Conservation (phyloP, 2,797 vertebrate genomes). For the Vultur gryphus region DNA sequence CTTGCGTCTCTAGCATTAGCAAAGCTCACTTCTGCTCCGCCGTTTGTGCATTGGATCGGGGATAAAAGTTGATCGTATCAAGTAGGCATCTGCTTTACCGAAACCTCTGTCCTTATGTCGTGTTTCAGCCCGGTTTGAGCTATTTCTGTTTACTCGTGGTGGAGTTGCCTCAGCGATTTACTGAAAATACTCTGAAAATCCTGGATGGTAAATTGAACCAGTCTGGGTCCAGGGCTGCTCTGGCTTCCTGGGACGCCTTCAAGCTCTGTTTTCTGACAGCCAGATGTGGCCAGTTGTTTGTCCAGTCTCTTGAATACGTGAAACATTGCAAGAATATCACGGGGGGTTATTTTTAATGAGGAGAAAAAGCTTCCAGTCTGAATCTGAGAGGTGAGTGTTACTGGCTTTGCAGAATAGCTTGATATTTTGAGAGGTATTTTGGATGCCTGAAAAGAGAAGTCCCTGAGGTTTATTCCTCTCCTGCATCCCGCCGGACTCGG, state of each 20-base stretch:
- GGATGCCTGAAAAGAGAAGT: neutral
- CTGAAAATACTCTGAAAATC: neutral
- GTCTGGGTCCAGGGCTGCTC: neutral
- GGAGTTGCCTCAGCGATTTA: neutral
- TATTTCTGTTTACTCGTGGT: accelerated
- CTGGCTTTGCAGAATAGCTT: neutral
- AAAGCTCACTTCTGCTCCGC: neutral
- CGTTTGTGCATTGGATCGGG: accelerated
- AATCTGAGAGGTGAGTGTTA: neutral
- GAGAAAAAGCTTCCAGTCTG: neutral
- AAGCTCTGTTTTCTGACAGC: neutral
- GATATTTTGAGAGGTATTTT: neutral
- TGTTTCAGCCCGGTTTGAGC: accelerated
- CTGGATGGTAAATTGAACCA: neutral
- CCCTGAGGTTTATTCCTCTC: neutral
- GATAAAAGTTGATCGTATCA: neutral
- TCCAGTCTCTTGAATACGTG: neutral
- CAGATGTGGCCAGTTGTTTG: neutral
- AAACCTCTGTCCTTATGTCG: accelerated
- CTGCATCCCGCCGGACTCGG: accelerated
- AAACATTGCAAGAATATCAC: neutral
- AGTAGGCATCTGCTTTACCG: neutral
- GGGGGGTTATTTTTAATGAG: accelerated
- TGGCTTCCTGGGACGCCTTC: neutral
- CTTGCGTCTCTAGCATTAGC: accelerated